These are phyloP conservation scores for Pogonophryne albipinna DNA, from an alignment of 2,797 vertebrate genomes.

Conservation along the genomic window DNA sequence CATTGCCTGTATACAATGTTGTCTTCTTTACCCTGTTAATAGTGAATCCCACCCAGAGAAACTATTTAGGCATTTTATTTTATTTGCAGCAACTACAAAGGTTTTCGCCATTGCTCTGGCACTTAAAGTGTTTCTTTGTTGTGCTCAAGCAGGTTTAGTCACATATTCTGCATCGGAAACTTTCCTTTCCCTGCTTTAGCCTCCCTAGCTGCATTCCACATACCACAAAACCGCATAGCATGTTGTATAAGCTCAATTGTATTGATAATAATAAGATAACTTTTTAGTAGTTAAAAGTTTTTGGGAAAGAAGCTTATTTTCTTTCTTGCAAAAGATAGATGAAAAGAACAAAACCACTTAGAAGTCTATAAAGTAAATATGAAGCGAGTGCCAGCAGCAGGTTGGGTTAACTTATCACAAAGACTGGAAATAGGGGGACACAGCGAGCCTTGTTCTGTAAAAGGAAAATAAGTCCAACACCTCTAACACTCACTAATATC, in stretches of 20 bases:
- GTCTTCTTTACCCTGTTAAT: too few relatives aligned
- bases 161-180: not conserved
- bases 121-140: not conserved
- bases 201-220: not conserved
- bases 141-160: slow-evolving; percentile 37
- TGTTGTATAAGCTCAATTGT: not conserved
- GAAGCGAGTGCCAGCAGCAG: not conserved
- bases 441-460: not conserved
- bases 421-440: not conserved
- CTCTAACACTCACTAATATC: not conserved
- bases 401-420: not conserved
- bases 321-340: not conserved
- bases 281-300: too few relatives aligned
- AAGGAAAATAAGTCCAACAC: not conserved
- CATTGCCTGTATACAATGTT: too few relatives aligned
- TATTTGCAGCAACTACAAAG: too few relatives aligned
- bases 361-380: not conserved
- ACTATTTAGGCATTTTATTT: too few relatives aligned
- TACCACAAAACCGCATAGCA: not conserved
- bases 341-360: not conserved
- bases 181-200: not conserved
- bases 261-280: too few relatives aligned
- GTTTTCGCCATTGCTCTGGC: too few relatives aligned
- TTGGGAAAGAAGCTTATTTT: not conserved
- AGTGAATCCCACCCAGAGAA: too few relatives aligned